phyloP scores from a whole-genome alignment of 2,113 vertebrate genomes.

The Syrrhaptes paradoxus region DNA sequence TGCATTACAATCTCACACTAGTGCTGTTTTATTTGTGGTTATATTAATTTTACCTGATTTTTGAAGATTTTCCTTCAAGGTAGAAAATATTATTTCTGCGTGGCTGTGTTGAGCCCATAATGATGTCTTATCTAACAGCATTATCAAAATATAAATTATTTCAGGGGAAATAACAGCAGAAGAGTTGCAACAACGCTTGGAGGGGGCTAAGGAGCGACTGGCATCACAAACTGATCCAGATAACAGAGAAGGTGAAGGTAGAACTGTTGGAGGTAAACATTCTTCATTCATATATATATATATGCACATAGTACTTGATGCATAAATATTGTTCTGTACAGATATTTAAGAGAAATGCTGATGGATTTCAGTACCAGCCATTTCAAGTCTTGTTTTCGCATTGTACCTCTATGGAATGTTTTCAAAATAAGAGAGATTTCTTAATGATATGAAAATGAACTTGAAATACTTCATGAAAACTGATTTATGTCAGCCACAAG shows the following conservation, averaged over 20 bases:
- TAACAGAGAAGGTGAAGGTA: conserved; percentile 73
- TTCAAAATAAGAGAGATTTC: neutral
- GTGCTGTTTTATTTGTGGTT: neutral
- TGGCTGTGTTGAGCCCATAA: neutral
- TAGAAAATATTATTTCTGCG: neutral
- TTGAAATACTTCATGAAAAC: neutral
- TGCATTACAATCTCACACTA: neutral
- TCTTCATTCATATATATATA: neutral
- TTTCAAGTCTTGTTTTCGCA: neutral
- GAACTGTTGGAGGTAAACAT: conserved; percentile 66
- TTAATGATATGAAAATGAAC: neutral
- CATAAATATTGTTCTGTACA: neutral
- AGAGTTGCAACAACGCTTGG: conserved; percentile 89
- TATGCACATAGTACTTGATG: neutral
- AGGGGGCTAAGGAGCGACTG: conserved; percentile 86
- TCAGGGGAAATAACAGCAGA: conserved; percentile 94
- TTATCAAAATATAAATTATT: conserved; percentile 26
- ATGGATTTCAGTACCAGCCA: neutral
- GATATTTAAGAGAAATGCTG: neutral
- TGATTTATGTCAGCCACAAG: neutral
- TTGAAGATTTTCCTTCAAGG: neutral
- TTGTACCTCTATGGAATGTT: neutral
- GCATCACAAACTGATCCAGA: conserved; percentile 79
- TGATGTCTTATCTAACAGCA: neutral
- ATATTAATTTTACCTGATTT: neutral